These are phyloP conservation scores for Mimumesa dahlbomi DNA, from an alignment of 2,888 invertebrate genomes.

Conservation along the genomic window DNA sequence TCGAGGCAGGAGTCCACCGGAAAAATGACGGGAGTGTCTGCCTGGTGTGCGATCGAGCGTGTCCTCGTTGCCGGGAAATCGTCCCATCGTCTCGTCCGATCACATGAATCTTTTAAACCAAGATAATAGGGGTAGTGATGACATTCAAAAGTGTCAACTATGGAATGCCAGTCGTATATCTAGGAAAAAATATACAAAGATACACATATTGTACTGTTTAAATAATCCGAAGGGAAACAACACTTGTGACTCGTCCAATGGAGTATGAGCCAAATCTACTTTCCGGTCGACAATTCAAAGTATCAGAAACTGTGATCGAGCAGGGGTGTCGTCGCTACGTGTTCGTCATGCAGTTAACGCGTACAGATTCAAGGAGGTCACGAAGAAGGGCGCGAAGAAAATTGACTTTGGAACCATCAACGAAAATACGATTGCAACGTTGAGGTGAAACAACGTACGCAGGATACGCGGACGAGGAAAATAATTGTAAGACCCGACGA, in stretches of 20 bases:
- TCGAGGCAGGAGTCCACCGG: constrained; percentile 19
- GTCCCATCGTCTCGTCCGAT: constrained; percentile 27
- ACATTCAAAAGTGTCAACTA: constrained; percentile 22
- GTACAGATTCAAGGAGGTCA: constrained; percentile 38
- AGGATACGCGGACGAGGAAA: neutral
- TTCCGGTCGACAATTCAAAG: neutral
- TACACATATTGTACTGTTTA: neutral
- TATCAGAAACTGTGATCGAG: neutral
- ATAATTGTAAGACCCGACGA: constrained; percentile 3
- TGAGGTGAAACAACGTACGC: neutral
- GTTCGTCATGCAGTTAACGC: constrained; percentile 17
- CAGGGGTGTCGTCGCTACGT: neutral
- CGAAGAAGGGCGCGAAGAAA: constrained; percentile 42
- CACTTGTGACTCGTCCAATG: constrained; percentile 17
- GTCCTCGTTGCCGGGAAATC: constrained; percentile 24
- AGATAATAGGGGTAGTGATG: constrained; percentile 51
- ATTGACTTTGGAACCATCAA: no score
- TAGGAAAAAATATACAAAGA: neutral
- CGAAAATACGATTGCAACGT: neutral
- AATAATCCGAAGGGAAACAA: neutral
- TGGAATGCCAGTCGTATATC: neutral
- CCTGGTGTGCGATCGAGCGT: constrained; percentile 41
- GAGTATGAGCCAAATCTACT: constrained; percentile 24
- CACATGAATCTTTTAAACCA: constrained; percentile 22
- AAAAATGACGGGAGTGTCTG: constrained; percentile 56